phyloP scores from a whole-genome alignment of 2,888 invertebrate genomes.

The Liopterus haemorrhoidalis region DNA sequence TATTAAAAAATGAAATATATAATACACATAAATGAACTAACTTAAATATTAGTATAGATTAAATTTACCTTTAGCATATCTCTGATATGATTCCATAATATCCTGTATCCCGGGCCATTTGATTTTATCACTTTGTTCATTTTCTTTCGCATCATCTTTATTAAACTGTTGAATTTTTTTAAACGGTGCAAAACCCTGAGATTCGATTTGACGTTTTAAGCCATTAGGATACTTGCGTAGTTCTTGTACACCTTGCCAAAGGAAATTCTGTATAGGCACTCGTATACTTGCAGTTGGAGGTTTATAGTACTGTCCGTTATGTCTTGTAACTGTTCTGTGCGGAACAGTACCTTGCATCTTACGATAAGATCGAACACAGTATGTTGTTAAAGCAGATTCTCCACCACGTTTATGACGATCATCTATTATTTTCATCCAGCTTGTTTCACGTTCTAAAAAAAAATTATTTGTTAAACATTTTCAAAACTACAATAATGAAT shows the following conservation, averaged over 20 bases:
- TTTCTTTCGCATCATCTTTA: constrained; percentile 29
- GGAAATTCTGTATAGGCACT: too few species aligned
- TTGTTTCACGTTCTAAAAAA: constrained; percentile 49
- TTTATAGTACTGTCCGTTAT: too few species aligned
- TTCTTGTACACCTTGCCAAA: too few species aligned
- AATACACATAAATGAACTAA: constrained; percentile 11
- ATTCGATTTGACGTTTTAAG: too few species aligned
- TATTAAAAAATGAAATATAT: neutral
- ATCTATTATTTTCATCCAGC: constrained; percentile 59
- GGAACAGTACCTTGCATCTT: constrained; percentile 11
- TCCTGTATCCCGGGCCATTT: constrained; percentile 51
- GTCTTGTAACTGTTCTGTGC: neutral
- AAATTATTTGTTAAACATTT: too few species aligned
- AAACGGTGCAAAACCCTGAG: too few species aligned
- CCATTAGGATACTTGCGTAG: too few species aligned
- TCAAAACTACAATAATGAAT: too few species aligned
- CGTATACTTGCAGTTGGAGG: too few species aligned
- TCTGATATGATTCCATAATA: constrained; percentile 50
- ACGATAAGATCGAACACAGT: constrained; percentile 41
- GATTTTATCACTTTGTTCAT: constrained; percentile 24
- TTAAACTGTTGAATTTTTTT: too few species aligned
- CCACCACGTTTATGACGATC: constrained; percentile 56
- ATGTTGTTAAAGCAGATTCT: constrained; percentile 46
- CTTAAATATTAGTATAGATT: constrained; percentile 8
- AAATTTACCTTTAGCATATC: constrained; percentile 50